phyloP scores from a whole-genome alignment of 2,888 invertebrate genomes.

The Drosophila paramelanica region DNA sequence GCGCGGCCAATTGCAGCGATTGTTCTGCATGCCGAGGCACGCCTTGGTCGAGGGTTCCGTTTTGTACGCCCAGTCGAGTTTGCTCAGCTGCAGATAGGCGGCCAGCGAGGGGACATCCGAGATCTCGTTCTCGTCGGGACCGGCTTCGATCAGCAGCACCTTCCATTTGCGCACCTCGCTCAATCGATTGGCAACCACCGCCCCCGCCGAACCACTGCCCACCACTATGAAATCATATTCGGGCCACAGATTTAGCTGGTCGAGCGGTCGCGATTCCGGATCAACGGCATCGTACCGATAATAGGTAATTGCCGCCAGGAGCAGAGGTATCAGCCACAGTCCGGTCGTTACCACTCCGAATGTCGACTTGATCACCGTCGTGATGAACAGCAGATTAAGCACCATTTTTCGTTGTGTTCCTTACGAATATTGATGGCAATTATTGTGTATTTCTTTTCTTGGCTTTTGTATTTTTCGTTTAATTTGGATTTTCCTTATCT shows the following conservation, averaged over 20 bases:
- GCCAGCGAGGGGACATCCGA: conserved; percentile 94
- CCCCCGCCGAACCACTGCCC: conserved; percentile 95
- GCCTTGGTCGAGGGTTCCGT: conserved; percentile 93
- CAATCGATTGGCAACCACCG: conserved; percentile 93
- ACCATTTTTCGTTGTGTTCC: conserved; percentile 86
- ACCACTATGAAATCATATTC: conserved; percentile 94
- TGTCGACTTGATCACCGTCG: conserved; percentile 91
- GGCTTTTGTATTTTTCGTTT: neutral
- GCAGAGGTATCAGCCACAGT: conserved; percentile 92
- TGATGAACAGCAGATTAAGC: conserved; percentile 90
- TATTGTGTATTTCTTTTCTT: neutral
- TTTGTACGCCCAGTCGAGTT: conserved; percentile 95
- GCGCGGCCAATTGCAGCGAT: conserved; percentile 94
- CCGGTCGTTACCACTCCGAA: conserved; percentile 91
- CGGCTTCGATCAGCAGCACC: conserved; percentile 92
- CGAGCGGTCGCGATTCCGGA: conserved; percentile 91
- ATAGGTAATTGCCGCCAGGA: conserved; percentile 92
- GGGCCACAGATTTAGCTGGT: conserved; percentile 88
- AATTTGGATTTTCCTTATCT: neutral
- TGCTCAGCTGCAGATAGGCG: conserved; percentile 93
- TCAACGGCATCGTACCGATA: conserved; percentile 92
- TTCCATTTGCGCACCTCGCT: conserved; percentile 92
- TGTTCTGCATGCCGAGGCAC: conserved; percentile 92
- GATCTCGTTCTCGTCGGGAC: conserved; percentile 94
- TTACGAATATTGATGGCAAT: neutral